Conservation (phyloP, 2,113 vertebrate genomes). For the Lepidiolamprologus cunningtoni region DNA sequence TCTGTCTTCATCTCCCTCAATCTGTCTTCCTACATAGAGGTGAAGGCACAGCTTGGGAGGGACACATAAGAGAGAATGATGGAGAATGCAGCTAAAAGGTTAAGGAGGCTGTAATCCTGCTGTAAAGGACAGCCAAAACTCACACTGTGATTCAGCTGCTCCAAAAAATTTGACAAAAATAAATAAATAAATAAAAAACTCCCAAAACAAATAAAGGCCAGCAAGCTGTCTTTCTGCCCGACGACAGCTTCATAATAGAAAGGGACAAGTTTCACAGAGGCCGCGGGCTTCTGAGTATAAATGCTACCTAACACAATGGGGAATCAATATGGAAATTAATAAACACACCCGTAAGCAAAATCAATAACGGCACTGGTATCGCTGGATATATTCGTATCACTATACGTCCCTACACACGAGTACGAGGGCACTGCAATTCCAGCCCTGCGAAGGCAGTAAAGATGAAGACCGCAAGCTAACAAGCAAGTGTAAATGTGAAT, state of each 20-base stretch:
- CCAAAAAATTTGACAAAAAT: not conserved
- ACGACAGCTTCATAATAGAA: constrained; percentile 17
- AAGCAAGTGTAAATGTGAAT: not conserved
- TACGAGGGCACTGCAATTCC: not conserved
- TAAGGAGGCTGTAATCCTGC: constrained; percentile 64
- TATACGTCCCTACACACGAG: not conserved
- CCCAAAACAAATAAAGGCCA: constrained; percentile 2
- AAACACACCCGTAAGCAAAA: not conserved
- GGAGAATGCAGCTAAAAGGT: constrained; percentile 68
- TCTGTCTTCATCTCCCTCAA: constrained; percentile 23
- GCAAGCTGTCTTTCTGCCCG: constrained; percentile 8
- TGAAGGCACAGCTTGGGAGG: constrained; percentile 61
- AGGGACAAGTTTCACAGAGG: not conserved
- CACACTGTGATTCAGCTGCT: constrained; percentile 63
- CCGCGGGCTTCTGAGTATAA: not conserved
- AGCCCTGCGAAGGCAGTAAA: not conserved
- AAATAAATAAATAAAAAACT: not conserved
- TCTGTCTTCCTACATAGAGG: constrained; percentile 49
- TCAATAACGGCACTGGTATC: not conserved
- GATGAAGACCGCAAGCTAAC: not conserved
- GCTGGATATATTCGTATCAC: not conserved
- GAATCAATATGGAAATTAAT: not conserved
- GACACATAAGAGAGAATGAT: constrained; percentile 65
- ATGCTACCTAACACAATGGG: not conserved
- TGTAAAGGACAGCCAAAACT: constrained; percentile 66